Evolutionary conservation across 1,140 invertebrate species (phyloP).

Genomic region (Cephus cinctus): DNA sequence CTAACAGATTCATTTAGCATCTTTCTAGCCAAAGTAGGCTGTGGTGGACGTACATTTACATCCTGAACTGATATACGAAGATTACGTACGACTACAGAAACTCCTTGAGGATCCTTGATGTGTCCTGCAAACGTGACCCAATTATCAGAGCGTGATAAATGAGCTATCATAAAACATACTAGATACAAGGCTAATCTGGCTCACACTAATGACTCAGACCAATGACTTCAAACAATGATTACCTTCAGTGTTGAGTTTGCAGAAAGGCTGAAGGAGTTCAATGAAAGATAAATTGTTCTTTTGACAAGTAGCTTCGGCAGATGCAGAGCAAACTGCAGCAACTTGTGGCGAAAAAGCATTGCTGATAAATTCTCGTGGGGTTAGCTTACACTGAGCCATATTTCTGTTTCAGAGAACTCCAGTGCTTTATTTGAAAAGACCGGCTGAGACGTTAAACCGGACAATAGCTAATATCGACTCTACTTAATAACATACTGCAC

Average conservation of each 20-base stretch:
- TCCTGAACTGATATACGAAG: conserved; percentile 80
- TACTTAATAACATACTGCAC: not conserved
- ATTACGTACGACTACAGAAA: conserved; percentile 70
- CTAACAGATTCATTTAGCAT: conserved; percentile 85
- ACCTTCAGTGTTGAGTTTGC: conserved; percentile 77
- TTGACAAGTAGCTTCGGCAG: conserved; percentile 79
- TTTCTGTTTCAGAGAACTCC: not conserved
- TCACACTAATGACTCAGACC: too few species aligned
- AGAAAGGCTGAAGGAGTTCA: conserved; percentile 89
- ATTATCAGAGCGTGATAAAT: too few species aligned
- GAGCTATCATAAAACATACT: too few species aligned
- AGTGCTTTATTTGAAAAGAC: not conserved
- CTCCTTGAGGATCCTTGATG: conserved; percentile 80
- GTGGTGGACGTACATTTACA: conserved; percentile 77
- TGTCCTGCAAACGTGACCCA: conserved; percentile 73
- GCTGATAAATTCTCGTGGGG: conserved; percentile 83
- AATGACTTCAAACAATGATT: too few species aligned
- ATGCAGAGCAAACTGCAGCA: conserved; percentile 77
- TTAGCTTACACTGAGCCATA: conserved; percentile 68
- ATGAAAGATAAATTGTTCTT: conserved; percentile 91
- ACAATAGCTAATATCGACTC: not conserved
- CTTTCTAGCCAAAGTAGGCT: conserved; percentile 79
- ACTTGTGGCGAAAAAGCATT: conserved; percentile 87
- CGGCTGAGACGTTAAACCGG: not conserved
- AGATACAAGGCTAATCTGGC: too few species aligned